A percentile compares a stretch with the other conserved stretches of the same genome.
phyloP scores from a whole-genome alignment of 2,888 invertebrate genomes.

The Dasysyrphus tricinctus region DNA sequence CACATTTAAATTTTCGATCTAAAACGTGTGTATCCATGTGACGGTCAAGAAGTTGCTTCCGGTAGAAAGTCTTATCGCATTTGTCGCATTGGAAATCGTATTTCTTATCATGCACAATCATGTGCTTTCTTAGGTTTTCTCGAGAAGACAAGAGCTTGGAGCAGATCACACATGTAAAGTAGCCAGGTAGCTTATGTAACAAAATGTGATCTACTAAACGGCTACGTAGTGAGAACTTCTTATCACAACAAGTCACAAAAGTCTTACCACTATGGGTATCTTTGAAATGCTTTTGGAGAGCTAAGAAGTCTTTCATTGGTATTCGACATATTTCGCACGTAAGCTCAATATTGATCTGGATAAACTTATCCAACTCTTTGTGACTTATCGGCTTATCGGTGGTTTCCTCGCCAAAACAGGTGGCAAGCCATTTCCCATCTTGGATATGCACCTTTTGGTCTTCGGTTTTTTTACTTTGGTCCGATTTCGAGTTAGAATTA shows the following conservation, averaged over 20 bases:
- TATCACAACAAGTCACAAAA: constrained; percentile 80
- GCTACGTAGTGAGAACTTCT: constrained; percentile 79
- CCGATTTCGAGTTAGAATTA: not conserved
- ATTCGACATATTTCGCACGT: constrained; percentile 79
- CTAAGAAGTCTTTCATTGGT: constrained; percentile 77
- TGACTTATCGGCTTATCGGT: not conserved
- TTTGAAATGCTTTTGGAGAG: constrained; percentile 78
- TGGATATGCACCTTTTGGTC: constrained; percentile 6
- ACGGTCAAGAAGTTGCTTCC: constrained; percentile 77
- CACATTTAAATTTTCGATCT: constrained; percentile 78
- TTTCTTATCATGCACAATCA: constrained; percentile 79
- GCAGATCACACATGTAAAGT: constrained; percentile 80
- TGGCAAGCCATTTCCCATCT: constrained; percentile 20
- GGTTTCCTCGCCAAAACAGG: constrained; percentile 1
- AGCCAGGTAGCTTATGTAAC: constrained; percentile 80
- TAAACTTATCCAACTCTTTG: constrained; percentile 78
- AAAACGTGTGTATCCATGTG: constrained; percentile 80
- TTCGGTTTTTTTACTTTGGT: not conserved
- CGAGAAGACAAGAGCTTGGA: constrained; percentile 78
- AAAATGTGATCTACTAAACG: constrained; percentile 80
- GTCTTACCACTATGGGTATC: constrained; percentile 78
- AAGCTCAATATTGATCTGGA: constrained; percentile 79
- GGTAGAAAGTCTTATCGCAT: constrained; percentile 80
- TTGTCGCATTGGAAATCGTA: constrained; percentile 79
- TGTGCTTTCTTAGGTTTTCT: constrained; percentile 78